Conservation (phyloP, 2,888 invertebrate genomes). For the Drosophila flavopinicola region DNA sequence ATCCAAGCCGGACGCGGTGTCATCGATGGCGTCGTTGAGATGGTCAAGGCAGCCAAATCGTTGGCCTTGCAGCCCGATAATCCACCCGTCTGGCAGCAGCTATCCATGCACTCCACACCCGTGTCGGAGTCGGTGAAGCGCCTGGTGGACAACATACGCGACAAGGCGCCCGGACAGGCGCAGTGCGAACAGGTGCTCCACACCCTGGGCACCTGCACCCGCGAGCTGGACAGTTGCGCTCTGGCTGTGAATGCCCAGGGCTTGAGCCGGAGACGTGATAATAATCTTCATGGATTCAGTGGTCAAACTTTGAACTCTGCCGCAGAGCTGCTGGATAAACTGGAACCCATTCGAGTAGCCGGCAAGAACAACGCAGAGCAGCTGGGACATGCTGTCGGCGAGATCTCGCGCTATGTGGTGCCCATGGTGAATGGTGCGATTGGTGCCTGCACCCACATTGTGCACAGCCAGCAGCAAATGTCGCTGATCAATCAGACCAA, state of each 20-base stretch:
- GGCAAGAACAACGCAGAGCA: constrained; percentile 96
- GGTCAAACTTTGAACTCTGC: constrained; percentile 92
- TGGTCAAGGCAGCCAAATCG: constrained; percentile 95
- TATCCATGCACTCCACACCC: constrained; percentile 96
- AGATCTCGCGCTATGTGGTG: constrained; percentile 91
- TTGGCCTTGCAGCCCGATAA: constrained; percentile 95
- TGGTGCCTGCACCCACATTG: constrained; percentile 95
- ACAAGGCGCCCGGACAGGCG: constrained; percentile 97
- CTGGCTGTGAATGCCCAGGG: constrained; percentile 94
- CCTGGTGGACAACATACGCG: constrained; percentile 95
- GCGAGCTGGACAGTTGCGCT: constrained; percentile 93
- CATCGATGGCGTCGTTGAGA: constrained; percentile 93
- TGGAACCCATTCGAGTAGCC: constrained; percentile 93
- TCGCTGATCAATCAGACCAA: constrained; percentile 95
- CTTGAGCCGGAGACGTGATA: constrained; percentile 88
- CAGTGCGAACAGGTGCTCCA: constrained; percentile 95
- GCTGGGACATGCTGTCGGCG: constrained; percentile 93
- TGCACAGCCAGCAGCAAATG: constrained; percentile 94
- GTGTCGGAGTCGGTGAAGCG: constrained; percentile 98
- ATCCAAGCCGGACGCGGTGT: constrained; percentile 91
- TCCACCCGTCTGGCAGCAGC: constrained; percentile 96
- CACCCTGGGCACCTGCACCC: constrained; percentile 89
- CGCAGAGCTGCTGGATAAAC: constrained; percentile 91
- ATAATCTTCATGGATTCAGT: constrained; percentile 90
- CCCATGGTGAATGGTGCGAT: constrained; percentile 93